Percentiles rank a stretch among this genome's conserved stretches.
Conservation (phyloP, 2,113 vertebrate species). For the Rhinolophus sinicus region DNA sequence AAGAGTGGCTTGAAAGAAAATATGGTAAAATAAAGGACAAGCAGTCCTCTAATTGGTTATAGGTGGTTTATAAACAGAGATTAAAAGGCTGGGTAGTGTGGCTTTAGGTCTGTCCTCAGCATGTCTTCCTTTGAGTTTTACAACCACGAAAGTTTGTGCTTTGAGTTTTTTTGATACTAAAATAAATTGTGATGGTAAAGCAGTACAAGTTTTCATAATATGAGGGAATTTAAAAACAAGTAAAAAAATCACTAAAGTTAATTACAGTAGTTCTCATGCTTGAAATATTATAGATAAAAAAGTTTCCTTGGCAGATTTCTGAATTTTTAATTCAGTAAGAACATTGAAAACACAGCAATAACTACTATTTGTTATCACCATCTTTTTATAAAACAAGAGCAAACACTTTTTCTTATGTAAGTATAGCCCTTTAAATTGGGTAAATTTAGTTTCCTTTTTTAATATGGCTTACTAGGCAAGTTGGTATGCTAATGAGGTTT, state of each 20-base stretch:
- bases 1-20: neutral
- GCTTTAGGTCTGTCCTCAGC: neutral
- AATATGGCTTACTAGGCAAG: neutral
- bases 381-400: neutral
- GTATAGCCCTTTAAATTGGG: neutral
- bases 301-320: neutral
- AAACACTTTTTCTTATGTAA: slow-evolving; percentile 29
- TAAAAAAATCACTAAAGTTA: neutral
- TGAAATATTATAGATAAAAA: neutral
- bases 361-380: neutral
- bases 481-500: neutral
- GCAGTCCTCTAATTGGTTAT: neutral
- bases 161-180: neutral
- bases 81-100: neutral
- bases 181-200: neutral
- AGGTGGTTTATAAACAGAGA: neutral
- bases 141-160: neutral
- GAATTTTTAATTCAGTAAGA: neutral
- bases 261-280: neutral
- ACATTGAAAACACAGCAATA: neutral
- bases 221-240: neutral
- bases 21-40: neutral
- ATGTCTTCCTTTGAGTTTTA: neutral
- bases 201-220: neutral
- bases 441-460: neutral